Base-by-base conservation (phyloP, 2,113 vertebrate species). In the Xiphorhynchus elegans region DNA sequence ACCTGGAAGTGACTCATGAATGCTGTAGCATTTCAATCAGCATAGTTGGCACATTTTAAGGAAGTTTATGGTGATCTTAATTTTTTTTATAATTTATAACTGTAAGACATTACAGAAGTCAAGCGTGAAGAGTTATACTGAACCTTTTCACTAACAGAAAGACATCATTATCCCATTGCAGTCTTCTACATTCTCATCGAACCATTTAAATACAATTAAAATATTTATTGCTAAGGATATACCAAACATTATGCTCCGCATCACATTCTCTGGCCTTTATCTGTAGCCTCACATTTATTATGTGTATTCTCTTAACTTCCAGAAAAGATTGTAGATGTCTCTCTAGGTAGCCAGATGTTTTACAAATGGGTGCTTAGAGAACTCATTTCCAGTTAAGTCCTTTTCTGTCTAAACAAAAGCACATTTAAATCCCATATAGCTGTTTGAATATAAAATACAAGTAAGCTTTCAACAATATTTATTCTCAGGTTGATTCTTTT, bases 341-440 rank as follows among this genome's bases (percentile, higher is more conserved):
- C 18, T 91, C n/a, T 93, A 87, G 68, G 81, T 84, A 91, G 55
- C 44, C 78, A 95, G 89, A 59, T 31, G 17, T 76, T 81, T 90
- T 94, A 79, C 28, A 79, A 92, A 96, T 95, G 49, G 28, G 39
- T 89, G 31, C 33, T 68, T 84, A 49, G 59, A 72, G 31, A 74
- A 56, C 47, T 89, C 28, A 39, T 92, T 97, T 96, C 64, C 35
- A 68, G 59, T 85, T 84, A 37, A 44, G 28, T 72, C 13, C 49
- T 63, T 39, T 89, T 83, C 50, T 91, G 76, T 62, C 52, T 94
- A 77, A 66, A 82, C 42, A 20, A 35, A 88, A 70, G 19, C 9
- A 39, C 63, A 82, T 93, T 96, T 91, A 97, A 95, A 85, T 63
- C 39, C 49, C 37, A 37, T 77, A 7, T 35, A 88, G 50, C 20